Percentiles rank a stretch among this genome's conserved stretches.
Conservation (phyloP, 2,888 invertebrate genomes). For the Apamea anceps region DNA sequence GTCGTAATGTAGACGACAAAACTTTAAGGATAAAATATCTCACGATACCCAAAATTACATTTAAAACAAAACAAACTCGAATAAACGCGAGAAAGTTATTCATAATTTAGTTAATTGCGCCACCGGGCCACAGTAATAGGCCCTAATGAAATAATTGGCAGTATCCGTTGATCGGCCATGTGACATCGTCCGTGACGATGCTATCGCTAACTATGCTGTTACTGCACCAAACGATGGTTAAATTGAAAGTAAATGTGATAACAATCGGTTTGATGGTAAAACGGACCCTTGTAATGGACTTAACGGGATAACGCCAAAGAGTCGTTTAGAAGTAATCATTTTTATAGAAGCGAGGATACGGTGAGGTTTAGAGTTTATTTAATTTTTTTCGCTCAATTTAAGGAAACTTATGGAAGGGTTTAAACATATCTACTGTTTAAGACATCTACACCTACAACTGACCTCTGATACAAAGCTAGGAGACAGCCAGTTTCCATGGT, state of each 20-base stretch:
- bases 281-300: slow-evolving; percentile 21
- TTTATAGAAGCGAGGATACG: slow-evolving; percentile 4
- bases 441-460: too few species aligned
- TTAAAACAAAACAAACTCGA: slow-evolving; percentile 30
- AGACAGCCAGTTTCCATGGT: background rate
- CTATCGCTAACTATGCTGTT: slow-evolving; percentile 47
- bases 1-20: background rate
- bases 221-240: slow-evolving; percentile 31
- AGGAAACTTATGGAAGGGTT: background rate
- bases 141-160: slow-evolving; percentile 83
- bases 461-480: too few species aligned
- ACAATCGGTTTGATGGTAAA: slow-evolving; percentile 36
- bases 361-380: background rate
- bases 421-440: background rate
- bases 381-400: background rate
- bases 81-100: slow-evolving; percentile 68
- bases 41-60: background rate
- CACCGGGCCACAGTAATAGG: slow-evolving; percentile 69
- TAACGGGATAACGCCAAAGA: background rate
- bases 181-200: slow-evolving; percentile 46
- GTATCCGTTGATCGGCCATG: slow-evolving; percentile 73
- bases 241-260: slow-evolving; percentile 56
- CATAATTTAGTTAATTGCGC: slow-evolving; percentile 69
- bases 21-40: slow-evolving; percentile 11
- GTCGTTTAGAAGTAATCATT: slow-evolving; percentile 22